These are phyloP conservation scores for Bergia sp. DNA, from an alignment of 92 coral and sea anemone genomes.

Conservation along the genomic window DNA sequence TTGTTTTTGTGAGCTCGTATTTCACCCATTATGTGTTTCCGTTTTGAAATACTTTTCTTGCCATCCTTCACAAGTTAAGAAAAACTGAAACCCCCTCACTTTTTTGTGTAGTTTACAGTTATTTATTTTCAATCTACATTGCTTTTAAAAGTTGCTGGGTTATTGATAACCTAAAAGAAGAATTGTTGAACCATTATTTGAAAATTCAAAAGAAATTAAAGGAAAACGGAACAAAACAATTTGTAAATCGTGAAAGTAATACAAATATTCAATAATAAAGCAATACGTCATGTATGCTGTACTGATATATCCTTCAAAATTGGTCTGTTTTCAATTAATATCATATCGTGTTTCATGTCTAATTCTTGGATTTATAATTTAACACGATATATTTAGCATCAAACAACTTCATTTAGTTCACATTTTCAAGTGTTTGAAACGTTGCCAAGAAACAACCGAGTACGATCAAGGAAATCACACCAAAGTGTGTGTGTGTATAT, in stretches of 20 bases:
- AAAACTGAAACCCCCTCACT: background rate
- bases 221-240: background rate
- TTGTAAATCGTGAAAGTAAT: background rate
- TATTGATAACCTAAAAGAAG: background rate
- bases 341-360: slow-evolving; percentile 6
- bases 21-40: background rate
- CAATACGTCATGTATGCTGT: background rate
- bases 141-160: background rate
- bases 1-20: background rate
- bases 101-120: background rate
- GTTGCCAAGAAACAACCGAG: background rate
- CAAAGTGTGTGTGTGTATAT: background rate
- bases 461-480: background rate
- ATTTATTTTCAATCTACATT: background rate
- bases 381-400: background rate
- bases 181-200: background rate
- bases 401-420: background rate
- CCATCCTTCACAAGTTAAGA: background rate
- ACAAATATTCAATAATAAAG: background rate
- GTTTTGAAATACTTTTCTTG: background rate
- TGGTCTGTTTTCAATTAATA: slow-evolving; percentile 5
- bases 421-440: slow-evolving; percentile 10
- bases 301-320: slow-evolving; percentile 10
- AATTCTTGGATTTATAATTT: background rate
- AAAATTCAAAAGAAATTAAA: background rate